Percentiles rank a stretch among this genome's conserved stretches.
These are phyloP conservation scores for Arrhopalites spinosus DNA, from an alignment of 2,888 invertebrate genomes.

Conservation along the genomic window DNA sequence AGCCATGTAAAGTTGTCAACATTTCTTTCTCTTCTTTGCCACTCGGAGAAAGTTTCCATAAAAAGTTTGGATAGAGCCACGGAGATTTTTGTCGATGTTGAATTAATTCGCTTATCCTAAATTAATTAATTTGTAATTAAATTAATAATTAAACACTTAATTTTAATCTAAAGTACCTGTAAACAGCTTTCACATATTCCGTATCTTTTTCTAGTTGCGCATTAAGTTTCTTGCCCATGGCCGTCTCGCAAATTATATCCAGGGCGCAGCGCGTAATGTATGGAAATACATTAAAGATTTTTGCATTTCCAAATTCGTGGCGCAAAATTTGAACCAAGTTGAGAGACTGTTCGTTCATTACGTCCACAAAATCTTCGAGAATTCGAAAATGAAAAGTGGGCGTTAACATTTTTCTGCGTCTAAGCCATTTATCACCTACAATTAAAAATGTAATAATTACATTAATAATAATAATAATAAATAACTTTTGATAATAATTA, in stretches of 20 bases:
- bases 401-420: slow-evolving; percentile 56
- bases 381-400: slow-evolving; percentile 64
- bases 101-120: slow-evolving; percentile 45
- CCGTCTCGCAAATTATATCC: slow-evolving; percentile 59
- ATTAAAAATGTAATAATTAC: slow-evolving; percentile 13
- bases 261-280: slow-evolving; percentile 61
- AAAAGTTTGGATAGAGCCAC: slow-evolving; percentile 64
- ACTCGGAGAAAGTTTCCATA: slow-evolving; percentile 67
- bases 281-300: slow-evolving; percentile 58
- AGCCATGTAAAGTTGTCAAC: slow-evolving; percentile 67
- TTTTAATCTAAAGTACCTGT: slow-evolving; percentile 21
- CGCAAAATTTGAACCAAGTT: slow-evolving; percentile 55
- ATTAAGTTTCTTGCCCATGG: slow-evolving; percentile 47
- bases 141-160: not conserved
- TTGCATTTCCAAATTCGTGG: not conserved
- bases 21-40: slow-evolving; percentile 66
- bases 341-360: slow-evolving; percentile 61
- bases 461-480: no score
- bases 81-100: slow-evolving; percentile 59
- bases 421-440: not conserved
- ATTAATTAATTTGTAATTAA: no score
- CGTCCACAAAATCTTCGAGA: slow-evolving; percentile 61
- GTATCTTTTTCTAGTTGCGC: slow-evolving; percentile 40
- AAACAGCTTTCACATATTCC: slow-evolving; percentile 40
- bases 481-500: no score